Evolutionary conservation across 2,797 vertebrate species (phyloP).

Genomic region (Poeciliopsis turneri): DNA sequence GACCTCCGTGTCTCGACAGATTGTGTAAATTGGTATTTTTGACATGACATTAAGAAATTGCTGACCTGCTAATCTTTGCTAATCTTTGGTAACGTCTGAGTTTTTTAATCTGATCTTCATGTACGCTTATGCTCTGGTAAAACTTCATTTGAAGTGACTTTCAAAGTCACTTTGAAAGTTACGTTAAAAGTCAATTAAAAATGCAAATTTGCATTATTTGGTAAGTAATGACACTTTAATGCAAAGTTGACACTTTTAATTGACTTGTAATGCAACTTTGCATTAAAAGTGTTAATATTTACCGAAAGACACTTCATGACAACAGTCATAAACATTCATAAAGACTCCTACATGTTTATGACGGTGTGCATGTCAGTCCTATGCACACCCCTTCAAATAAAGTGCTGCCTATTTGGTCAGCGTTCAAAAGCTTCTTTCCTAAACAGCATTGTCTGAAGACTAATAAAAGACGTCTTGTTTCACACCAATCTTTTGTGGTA

Average conservation of each 20-base stretch:
- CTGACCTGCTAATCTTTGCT: background rate
- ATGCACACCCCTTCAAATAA: too few species aligned
- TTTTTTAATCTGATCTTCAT: background rate
- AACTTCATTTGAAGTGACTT: background rate
- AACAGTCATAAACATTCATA: too few species aligned
- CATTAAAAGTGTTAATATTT: too few species aligned
- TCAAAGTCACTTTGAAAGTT: too few species aligned
- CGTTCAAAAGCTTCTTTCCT: background rate
- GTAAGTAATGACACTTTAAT: too few species aligned
- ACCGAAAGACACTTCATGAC: too few species aligned
- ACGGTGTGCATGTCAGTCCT: too few species aligned
- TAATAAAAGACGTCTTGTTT: background rate
- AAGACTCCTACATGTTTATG: too few species aligned
- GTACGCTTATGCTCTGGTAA: background rate
- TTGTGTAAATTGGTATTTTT: background rate
- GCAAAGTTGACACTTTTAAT: too few species aligned
- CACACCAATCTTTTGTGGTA: background rate
- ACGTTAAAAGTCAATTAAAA: too few species aligned
- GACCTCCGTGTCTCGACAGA: background rate
- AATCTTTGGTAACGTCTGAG: background rate
- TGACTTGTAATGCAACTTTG: too few species aligned
- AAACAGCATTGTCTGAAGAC: background rate
- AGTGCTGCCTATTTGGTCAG: background rate
- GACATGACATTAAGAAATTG: background rate
- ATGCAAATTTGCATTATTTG: too few species aligned